Evolutionary conservation across 2,113 vertebrate genomes (phyloP).

Genomic region (Lates calcarifer): DNA sequence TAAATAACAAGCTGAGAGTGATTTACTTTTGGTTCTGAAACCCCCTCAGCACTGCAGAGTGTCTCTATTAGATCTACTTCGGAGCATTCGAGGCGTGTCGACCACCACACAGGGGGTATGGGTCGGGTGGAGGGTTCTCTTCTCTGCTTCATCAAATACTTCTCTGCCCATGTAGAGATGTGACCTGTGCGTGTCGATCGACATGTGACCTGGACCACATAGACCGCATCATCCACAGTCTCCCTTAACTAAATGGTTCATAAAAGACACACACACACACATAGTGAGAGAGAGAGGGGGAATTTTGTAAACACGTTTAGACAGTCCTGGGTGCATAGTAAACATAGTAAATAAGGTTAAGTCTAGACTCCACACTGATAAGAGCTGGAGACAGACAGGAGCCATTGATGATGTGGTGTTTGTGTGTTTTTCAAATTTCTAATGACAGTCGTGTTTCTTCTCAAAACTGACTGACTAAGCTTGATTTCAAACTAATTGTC

Average conservation of each 20-base stretch:
- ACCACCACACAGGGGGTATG: slow-evolving; percentile 25
- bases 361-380: slow-evolving; percentile 64
- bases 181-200: slow-evolving; percentile 32
- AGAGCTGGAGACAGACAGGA: slow-evolving; percentile 54
- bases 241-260: slow-evolving; percentile 18
- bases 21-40: slow-evolving; percentile 35
- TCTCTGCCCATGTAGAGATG: slow-evolving; percentile 8
- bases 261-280: background rate
- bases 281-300: slow-evolving; percentile 18
- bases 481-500: slow-evolving; percentile 7
- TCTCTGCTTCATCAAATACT: background rate
- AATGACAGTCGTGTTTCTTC: slow-evolving; percentile 10
- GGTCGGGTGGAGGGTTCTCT: no score
- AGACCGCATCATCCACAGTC: slow-evolving; percentile 37
- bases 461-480: slow-evolving; percentile 2
- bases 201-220: slow-evolving; percentile 56
- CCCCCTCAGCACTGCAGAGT: background rate
- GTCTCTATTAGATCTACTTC: slow-evolving; percentile 38
- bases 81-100: slow-evolving; percentile 4
- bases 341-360: slow-evolving; percentile 67
- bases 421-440: slow-evolving; percentile 16
- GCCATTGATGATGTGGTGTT: slow-evolving; percentile 19
- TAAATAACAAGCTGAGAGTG: slow-evolving; percentile 45
- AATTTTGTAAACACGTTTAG: slow-evolving; percentile 39
- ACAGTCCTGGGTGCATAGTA: slow-evolving; percentile 18